These are phyloP conservation scores for Paratilapia polleni DNA, from an alignment of 2,113 vertebrate genomes.

Conservation along the genomic window DNA sequence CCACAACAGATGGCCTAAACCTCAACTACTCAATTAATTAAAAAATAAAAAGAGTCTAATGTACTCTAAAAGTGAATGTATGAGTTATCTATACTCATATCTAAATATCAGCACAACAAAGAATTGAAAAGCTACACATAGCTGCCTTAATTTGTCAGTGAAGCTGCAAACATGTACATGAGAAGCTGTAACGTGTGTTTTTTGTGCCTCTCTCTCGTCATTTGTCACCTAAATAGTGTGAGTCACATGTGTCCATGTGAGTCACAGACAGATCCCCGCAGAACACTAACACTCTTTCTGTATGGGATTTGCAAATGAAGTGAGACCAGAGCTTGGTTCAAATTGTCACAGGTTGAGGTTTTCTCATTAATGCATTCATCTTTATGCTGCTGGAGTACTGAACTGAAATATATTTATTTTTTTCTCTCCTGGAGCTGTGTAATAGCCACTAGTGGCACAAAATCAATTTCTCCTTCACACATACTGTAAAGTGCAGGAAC, in stretches of 20 bases:
- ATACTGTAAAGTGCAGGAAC: background rate
- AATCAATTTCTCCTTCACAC: background rate
- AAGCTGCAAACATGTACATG: background rate
- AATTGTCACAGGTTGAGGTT: constrained; percentile 2
- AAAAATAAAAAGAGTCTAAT: no score
- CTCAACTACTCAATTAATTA: no score
- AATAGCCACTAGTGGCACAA: background rate
- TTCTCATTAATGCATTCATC: constrained; percentile 8
- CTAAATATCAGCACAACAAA: background rate
- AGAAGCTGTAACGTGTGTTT: background rate
- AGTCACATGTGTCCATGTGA: background rate
- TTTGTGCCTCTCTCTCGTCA: background rate
- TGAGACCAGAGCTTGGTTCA: background rate
- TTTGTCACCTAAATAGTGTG: background rate
- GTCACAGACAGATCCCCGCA: background rate
- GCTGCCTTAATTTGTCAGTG: background rate
- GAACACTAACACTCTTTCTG: background rate
- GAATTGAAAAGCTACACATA: background rate
- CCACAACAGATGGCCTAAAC: no score
- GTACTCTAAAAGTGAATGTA: no score
- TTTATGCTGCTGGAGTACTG: background rate
- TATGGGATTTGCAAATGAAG: background rate
- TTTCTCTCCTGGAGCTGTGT: background rate
- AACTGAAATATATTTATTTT: background rate
- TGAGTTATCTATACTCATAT: background rate